Conservation (phyloP, 2,113 vertebrate species). For the Polypterus bichir region DNA sequence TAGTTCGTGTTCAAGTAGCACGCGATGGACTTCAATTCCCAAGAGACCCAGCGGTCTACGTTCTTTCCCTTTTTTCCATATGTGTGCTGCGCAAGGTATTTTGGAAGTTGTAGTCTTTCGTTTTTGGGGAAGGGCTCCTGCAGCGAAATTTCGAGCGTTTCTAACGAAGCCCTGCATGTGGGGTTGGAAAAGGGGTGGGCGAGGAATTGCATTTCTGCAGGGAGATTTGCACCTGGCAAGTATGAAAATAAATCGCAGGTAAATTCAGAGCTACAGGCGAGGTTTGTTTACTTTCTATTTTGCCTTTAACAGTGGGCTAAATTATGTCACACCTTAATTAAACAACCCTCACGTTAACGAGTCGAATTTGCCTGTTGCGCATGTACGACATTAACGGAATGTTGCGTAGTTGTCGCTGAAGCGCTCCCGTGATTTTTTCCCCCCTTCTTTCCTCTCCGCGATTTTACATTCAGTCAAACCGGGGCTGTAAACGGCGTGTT, state of each 20-base stretch:
- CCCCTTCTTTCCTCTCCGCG: too few species aligned
- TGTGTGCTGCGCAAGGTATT: not conserved
- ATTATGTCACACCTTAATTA: not conserved
- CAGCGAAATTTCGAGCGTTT: too few species aligned
- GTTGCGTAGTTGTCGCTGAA: not conserved
- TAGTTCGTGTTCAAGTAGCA: too few species aligned
- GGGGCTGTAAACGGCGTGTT: too few species aligned
- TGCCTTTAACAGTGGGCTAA: not conserved
- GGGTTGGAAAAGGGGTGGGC: constrained; percentile 14
- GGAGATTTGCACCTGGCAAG: constrained; percentile 35
- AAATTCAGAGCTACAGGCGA: constrained; percentile 13
- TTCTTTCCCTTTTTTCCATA: not conserved
- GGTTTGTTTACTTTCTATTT: not conserved
- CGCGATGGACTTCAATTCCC: constrained; percentile 24
- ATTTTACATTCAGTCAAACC: too few species aligned
- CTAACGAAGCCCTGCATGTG: too few species aligned
- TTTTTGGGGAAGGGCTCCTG: not conserved
- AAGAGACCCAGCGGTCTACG: constrained; percentile 11
- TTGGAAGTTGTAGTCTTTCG: constrained; percentile 29
- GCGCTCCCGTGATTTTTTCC: too few species aligned
- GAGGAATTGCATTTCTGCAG: constrained; percentile 38
- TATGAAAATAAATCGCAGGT: constrained; percentile 56
- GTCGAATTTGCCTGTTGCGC: constrained; percentile 2
- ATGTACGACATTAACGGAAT: not conserved
- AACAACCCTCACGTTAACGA: not conserved